Evolutionary conservation across 2,888 invertebrate genomes (phyloP), one percentile per base, ranked within the genome.

Genomic region (Syritta pipiens): DNA sequence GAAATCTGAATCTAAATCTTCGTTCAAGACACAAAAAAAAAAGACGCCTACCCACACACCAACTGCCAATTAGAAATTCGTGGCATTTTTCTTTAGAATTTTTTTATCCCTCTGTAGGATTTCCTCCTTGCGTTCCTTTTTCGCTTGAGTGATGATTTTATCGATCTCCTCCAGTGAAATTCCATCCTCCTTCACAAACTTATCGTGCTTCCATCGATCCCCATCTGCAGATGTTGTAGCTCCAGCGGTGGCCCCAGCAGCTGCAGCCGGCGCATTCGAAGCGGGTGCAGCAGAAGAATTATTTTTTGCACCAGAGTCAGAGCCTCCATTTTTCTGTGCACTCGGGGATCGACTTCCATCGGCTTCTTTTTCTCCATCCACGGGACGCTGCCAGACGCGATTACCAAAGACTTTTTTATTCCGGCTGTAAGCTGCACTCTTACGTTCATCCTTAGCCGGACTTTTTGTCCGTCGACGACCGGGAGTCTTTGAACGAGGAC

Each of bases 111-210:
- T 86, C 81, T 91, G 90, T 24, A 91, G 84, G 86, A 91, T 90
- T 74, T 91, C 91, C 82, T 91, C 91, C 82, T 91, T 91, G 63
- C 91, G 90, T 81, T 91, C 90, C 82, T 90, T 91, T 85, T 91
- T 91, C 7, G 90, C 90, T 83, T 91, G 90, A 82, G 87, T 90
- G 37, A 91, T 86, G 83, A 91, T 90, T 83, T 91, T 90, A 84
- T 91, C 91, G 85, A 91, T 91, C 83, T 91, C 91, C 71, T 91
- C 91, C 53, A 90, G 82, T 83, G 90, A 85, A 7, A 86, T 86
- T 1, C 85, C 86, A 19, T 84, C 85, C 88, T 88, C 90, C 82
- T 90, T 89, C 82, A 85, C 85, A 89, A 68, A 90, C 89, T 82
- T 90, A 90, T 82, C 91, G 89, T 82, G 91, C 85, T 79, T 90